These are phyloP conservation scores for Ctenochaetus hawaiiensis DNA, from an alignment of 2,797 vertebrate species.

Conservation along the genomic window DNA sequence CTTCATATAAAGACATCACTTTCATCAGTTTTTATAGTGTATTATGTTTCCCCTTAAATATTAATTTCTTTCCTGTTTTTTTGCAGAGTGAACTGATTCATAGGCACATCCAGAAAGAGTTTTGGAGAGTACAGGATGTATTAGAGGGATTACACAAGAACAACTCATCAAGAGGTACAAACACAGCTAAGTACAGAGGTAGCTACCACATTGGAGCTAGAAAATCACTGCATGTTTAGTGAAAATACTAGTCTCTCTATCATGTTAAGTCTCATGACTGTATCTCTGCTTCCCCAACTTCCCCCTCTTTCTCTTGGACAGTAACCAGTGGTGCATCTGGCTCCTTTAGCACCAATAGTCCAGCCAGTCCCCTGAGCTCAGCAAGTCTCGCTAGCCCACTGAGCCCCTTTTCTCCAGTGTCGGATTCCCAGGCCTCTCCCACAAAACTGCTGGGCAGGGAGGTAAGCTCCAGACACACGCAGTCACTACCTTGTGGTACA, in stretches of 20 bases:
- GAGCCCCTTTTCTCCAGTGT: constrained; percentile 94
- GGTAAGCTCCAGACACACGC: constrained; percentile 86
- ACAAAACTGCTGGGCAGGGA: constrained; percentile 90
- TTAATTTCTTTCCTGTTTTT: not conserved
- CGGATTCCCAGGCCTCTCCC: constrained; percentile 92
- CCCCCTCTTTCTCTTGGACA: constrained; percentile 62
- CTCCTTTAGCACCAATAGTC: constrained; percentile 96
- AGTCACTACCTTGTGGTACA: no score
- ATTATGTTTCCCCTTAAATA: no score
- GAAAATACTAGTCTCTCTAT: not conserved
- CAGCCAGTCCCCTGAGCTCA: constrained; percentile 96
- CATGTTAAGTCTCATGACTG: constrained; percentile 7
- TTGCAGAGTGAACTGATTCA: constrained; percentile 91
- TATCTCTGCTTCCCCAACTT: not conserved
- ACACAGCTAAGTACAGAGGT: constrained; percentile 96
- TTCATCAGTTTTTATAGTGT: no score
- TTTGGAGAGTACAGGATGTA: constrained; percentile 97
- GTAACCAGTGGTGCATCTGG: constrained; percentile 88
- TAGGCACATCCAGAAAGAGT: constrained; percentile 95
- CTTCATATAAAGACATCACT: no score
- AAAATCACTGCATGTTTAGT: not conserved
- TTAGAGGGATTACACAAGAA: constrained; percentile 96
- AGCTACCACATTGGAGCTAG: not conserved
- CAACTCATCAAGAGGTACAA: constrained; percentile 92
- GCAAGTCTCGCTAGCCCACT: constrained; percentile 95